These are phyloP conservation scores for Acanthaster planci DNA, from an alignment of 35 echinoderm and acorn worm species.

Conservation along the genomic window DNA sequence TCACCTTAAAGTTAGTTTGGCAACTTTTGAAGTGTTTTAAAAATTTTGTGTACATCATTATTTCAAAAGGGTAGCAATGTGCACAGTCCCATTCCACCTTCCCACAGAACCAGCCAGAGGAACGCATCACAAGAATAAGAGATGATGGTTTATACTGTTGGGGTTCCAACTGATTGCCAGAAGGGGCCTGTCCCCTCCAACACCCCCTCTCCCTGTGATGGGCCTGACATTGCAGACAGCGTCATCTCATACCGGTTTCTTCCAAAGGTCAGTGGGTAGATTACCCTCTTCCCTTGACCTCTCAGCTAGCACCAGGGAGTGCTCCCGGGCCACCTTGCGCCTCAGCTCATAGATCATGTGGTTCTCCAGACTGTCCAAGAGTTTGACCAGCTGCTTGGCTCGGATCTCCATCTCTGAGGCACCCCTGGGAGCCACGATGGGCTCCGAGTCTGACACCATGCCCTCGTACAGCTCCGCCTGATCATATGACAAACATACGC, in stretches of 20 bases:
- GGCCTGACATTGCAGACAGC: too few relatives aligned
- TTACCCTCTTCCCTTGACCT: constrained; percentile 89
- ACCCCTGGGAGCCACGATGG: constrained; percentile 83
- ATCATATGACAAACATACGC: neutral
- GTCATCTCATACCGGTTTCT: constrained; percentile 81
- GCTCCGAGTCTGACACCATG: constrained; percentile 81
- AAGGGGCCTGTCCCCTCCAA: too few relatives aligned
- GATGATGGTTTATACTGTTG: too few relatives aligned
- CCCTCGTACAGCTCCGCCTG: constrained; percentile 94
- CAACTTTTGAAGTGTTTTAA: too few relatives aligned
- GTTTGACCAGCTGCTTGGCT: constrained; percentile 92
- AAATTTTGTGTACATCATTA: too few relatives aligned
- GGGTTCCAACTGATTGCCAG: too few relatives aligned
- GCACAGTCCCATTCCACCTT: too few relatives aligned
- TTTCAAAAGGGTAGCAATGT: too few relatives aligned
- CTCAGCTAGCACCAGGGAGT: constrained; percentile 86
- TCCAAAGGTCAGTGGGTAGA: constrained; percentile 93
- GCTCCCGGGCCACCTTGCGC: constrained; percentile 81
- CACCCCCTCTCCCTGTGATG: too few relatives aligned
- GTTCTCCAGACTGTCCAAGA: constrained; percentile 85
- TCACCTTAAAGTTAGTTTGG: too few relatives aligned
- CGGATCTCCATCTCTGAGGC: constrained; percentile 95
- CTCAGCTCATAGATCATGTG: constrained; percentile 93
- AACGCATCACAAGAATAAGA: too few relatives aligned
- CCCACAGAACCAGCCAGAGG: too few relatives aligned